Evolutionary conservation across 2,113 vertebrate species (phyloP).

Genomic region (Panurus biarmicus): DNA sequence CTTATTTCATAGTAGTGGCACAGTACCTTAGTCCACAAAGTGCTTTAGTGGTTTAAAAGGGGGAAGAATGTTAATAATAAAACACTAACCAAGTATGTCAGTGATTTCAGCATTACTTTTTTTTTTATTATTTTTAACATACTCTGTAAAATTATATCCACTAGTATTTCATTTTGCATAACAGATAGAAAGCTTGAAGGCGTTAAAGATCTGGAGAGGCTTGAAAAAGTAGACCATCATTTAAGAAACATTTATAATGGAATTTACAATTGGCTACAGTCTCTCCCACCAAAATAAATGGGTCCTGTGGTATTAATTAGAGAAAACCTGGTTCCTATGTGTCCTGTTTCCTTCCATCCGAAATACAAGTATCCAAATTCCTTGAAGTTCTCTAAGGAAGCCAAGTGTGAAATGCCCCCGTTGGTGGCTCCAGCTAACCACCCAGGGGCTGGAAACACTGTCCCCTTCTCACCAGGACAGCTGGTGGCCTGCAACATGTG

Average conservation of each 20-base stretch:
- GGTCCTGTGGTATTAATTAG: background rate
- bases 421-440: background rate
- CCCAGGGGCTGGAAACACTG: background rate
- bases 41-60: background rate
- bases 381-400: background rate
- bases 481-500: background rate
- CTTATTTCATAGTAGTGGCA: background rate
- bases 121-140: background rate
- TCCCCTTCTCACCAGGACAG: background rate
- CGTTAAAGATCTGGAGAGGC: background rate
- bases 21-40: background rate
- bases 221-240: background rate
- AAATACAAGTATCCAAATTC: background rate
- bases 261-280: background rate
- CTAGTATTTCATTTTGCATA: background rate
- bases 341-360: background rate
- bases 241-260: background rate
- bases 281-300: background rate
- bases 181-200: background rate
- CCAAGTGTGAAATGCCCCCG: fast-evolving
- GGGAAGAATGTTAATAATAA: background rate
- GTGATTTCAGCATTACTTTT: background rate
- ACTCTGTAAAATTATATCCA: background rate
- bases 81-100: background rate
- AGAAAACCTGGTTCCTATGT: background rate